Evolutionary conservation across 2,113 vertebrate species (phyloP).

Genomic region (Chunga burmeisteri): DNA sequence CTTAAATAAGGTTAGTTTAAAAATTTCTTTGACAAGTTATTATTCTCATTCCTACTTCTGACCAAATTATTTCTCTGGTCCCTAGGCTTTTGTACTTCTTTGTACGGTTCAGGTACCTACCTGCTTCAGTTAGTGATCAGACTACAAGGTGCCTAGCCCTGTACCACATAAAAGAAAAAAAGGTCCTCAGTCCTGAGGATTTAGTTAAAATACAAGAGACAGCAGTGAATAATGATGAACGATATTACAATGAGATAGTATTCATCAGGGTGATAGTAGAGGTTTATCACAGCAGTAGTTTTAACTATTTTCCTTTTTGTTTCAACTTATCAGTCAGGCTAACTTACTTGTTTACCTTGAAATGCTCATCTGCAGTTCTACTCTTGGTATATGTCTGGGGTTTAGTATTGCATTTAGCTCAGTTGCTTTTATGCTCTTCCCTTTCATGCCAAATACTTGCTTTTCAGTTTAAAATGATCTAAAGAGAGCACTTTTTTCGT

Average conservation of each 20-base stretch:
- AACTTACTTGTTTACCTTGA: not conserved
- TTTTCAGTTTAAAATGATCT: not conserved
- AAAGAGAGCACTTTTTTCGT: not conserved
- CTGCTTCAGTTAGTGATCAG: not conserved
- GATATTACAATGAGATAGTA: not conserved
- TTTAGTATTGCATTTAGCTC: not conserved
- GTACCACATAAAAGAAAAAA: not conserved
- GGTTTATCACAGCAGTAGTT: not conserved
- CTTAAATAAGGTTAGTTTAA: not conserved
- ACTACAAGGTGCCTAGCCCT: not conserved
- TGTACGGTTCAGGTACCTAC: accelerated
- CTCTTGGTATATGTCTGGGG: not conserved
- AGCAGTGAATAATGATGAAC: not conserved
- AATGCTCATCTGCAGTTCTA: not conserved
- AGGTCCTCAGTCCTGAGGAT: not conserved
- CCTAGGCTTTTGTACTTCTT: not conserved
- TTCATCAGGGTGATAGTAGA: not conserved
- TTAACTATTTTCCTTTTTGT: not conserved
- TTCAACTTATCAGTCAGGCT: not conserved
- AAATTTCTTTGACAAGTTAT: not conserved
- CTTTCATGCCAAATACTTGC: not conserved
- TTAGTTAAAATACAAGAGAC: not conserved
- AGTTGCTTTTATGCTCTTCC: not conserved
- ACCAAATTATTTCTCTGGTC: not conserved
- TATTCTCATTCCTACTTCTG: not conserved